Percentiles rank a stretch among this genome's conserved stretches.
Evolutionary conservation across 2,113 vertebrate species (phyloP).

Genomic region (Laticauda colubrina): DNA sequence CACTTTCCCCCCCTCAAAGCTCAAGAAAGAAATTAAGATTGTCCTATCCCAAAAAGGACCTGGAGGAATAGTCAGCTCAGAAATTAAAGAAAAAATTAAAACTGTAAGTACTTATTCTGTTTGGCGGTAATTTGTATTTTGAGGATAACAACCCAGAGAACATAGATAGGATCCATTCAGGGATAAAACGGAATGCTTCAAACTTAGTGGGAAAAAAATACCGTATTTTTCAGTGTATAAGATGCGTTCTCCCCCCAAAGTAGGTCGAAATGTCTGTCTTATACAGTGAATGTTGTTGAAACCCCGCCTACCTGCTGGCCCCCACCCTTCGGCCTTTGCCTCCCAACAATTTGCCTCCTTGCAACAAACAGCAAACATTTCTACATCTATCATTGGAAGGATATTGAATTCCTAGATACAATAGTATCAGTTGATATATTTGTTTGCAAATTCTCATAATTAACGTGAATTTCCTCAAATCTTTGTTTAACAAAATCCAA

Average conservation of each 20-base stretch:
- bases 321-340: too few relatives aligned
- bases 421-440: not conserved
- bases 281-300: too few relatives aligned
- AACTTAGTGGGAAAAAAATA: not conserved
- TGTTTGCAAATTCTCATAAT: not conserved
- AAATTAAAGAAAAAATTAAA: constrained; percentile 80
- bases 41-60: constrained; percentile 77
- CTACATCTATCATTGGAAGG: not conserved
- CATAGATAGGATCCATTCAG: not conserved
- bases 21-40: constrained; percentile 76
- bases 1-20: constrained; percentile 56
- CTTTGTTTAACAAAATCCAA: not conserved
- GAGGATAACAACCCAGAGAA: not conserved
- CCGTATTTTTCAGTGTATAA: too few relatives aligned
- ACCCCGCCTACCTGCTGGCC: too few relatives aligned
- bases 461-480: not conserved
- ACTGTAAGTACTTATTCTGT: constrained; percentile 68
- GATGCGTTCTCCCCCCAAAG: too few relatives aligned
- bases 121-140: not conserved
- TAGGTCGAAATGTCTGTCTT: too few relatives aligned
- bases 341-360: too few relatives aligned
- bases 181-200: not conserved
- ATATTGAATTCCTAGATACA: not conserved
- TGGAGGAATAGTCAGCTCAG: constrained; percentile 73
- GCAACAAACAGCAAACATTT: not conserved